Evolutionary conservation across 1,140 invertebrate genomes (phyloP).

Genomic region (Bombus difficillimus): DNA sequence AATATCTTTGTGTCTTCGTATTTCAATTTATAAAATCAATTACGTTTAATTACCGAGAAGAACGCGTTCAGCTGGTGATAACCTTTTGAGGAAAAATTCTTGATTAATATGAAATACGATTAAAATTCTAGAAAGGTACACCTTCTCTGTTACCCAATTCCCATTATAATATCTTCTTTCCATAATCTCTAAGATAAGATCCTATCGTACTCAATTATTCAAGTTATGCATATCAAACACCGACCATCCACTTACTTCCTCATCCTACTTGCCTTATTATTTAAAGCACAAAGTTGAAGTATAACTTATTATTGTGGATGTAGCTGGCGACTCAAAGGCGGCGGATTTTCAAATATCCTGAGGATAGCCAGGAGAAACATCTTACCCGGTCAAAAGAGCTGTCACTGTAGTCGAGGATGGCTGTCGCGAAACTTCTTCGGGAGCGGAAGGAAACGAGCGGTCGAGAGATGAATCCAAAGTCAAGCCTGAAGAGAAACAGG

Average conservation of each 20-base stretch:
- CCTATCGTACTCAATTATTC: neutral
- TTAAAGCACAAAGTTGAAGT: neutral
- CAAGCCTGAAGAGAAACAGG: conserved; percentile 59
- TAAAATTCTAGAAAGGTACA: no score
- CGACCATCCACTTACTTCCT: no score
- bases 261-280: neutral
- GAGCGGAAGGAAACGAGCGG: conserved; percentile 53
- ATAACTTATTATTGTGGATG: neutral
- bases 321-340: no score
- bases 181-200: neutral
- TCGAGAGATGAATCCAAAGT: conserved; percentile 65
- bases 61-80: no score
- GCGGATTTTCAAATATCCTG: conserved; percentile 43
- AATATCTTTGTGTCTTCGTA: no score
- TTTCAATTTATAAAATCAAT: no score
- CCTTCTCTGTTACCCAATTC: neutral
- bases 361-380: conserved; percentile 1
- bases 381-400: conserved; percentile 28
- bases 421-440: conserved; percentile 54
- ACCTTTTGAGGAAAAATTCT: neutral
- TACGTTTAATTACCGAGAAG: no score
- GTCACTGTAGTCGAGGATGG: conserved; percentile 30
- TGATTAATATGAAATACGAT: no score
- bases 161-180: neutral
- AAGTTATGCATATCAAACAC: neutral